These are phyloP conservation scores for Neoascia interrupta DNA, from an alignment of 2,888 invertebrate species.

Conservation along the genomic window DNA sequence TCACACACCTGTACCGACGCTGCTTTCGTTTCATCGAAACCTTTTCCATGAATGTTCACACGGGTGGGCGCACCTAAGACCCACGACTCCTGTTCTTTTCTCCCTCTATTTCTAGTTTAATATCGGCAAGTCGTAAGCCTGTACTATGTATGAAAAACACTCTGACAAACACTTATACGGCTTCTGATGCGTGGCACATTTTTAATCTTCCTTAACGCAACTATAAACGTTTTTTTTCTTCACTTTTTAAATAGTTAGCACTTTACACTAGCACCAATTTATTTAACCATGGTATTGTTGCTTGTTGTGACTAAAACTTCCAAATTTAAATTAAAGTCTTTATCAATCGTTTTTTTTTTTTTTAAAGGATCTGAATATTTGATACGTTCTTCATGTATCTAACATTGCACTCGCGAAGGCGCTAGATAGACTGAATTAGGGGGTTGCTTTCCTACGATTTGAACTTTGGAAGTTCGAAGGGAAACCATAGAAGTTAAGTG, in stretches of 20 bases:
- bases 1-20: slow-evolving; percentile 82
- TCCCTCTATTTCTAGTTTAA: too few relatives aligned
- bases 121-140: too few relatives aligned
- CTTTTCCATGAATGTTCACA: slow-evolving; percentile 74
- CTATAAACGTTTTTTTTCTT: slow-evolving; percentile 20
- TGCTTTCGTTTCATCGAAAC: slow-evolving; percentile 82
- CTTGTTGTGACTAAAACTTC: not conserved
- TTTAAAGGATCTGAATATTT: slow-evolving; percentile 21
- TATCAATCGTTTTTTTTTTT: slow-evolving; percentile 22
- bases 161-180: slow-evolving; percentile 55
- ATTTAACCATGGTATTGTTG: not conserved
- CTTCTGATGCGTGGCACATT: slow-evolving; percentile 64
- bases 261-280: not conserved
- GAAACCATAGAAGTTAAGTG: slow-evolving; percentile 75
- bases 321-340: not conserved
- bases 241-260: not conserved
- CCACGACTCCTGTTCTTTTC: slow-evolving; percentile 49
- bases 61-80: slow-evolving; percentile 29
- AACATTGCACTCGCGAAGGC: slow-evolving; percentile 71
- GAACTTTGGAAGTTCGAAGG: slow-evolving; percentile 73
- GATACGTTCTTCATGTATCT: not conserved
- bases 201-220: slow-evolving; percentile 43
- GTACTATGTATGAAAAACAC: slow-evolving; percentile 26
- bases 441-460: slow-evolving; percentile 74
- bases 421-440: slow-evolving; percentile 77